Base-by-base conservation (phyloP, 2,888 invertebrate genomes). In the Cremastinae sp. region DNA sequence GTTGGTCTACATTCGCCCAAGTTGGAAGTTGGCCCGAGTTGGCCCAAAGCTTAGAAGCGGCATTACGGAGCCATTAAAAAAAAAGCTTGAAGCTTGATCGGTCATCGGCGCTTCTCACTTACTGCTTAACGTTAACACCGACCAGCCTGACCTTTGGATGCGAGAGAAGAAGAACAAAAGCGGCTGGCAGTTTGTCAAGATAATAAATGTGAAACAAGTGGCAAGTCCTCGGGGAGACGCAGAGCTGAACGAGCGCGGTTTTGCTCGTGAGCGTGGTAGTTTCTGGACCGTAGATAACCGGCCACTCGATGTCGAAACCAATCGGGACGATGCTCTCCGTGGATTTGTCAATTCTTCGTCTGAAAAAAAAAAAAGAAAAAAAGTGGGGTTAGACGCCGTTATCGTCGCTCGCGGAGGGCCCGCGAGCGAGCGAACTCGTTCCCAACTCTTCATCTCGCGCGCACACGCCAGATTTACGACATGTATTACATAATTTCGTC, bases 271-370 rank as follows among this genome's bases (percentile, higher is more conserved):
- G 20, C 87, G 91, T 93, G 0, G 92, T 93, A 18, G 92, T 89
- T 2, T 93, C 93, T 0, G 92, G 92, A 88, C 92, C 89, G 82
- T 91, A 93, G 69, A 88, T 91, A 22, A 79, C 75, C 3, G 93
- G 93, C 94, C 94, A 94, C 85, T 94, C 94, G 87, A 93, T 90
- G 84, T 94, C 94, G 83, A 94, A 94, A 2, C 94, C 93, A 75
- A 94, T 86, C 2, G 92, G 91, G 41, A 93, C 87, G 16, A 90
- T 79, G 2, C 89, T 88, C 20, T 84, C 84, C 10, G 78, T 61
- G 12, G 41, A 79, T 41, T 85, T 81, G 54, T 89, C 87, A 22
- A 90, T 88, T 74, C 87, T 81, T 70, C 85, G 83, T 74, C 91
- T 91, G 75, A 84, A 83, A 38, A 72, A 74, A 75, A 65, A 75